Conservation (phyloP, 1,140 invertebrate genomes). For the Aphidius gifuensis region DNA sequence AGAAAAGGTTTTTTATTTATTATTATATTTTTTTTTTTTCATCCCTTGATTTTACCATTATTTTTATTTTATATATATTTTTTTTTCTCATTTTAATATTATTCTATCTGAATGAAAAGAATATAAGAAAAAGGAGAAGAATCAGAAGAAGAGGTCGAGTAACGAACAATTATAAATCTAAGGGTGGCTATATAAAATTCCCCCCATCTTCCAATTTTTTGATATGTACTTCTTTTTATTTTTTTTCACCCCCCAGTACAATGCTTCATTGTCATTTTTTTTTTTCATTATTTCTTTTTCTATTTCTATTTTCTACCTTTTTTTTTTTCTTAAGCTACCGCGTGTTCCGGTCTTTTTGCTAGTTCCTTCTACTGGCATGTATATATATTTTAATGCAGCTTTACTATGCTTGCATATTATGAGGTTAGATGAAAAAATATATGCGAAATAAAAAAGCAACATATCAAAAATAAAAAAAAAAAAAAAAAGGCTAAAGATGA, state of each 20-base stretch:
- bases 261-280: conserved; percentile 22
- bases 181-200: conserved; percentile 14
- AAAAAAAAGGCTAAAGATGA: conserved; percentile 19
- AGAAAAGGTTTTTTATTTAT: conserved; percentile 1
- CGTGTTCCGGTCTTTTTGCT: conserved; percentile 6
- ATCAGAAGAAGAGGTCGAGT: conserved; percentile 15
- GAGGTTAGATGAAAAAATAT: conserved; percentile 13
- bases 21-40: background rate
- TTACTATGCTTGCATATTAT: background rate
- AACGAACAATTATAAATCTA: conserved; percentile 27
- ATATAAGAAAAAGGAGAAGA: background rate
- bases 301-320: conserved; percentile 17
- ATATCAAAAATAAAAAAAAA: background rate
- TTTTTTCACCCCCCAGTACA: conserved; percentile 14
- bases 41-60: background rate
- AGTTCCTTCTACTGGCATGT: too few species aligned
- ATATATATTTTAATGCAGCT: too few species aligned
- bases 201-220: conserved; percentile 12
- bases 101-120: background rate
- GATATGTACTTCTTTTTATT: background rate
- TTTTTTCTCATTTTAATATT: background rate
- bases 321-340: conserved; percentile 5
- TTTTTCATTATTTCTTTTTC: conserved; percentile 7
- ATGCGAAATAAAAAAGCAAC: background rate
- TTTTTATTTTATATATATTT: background rate